Base-by-base conservation (phyloP, 2,888 invertebrate genomes). In the Selenia dentaria region DNA sequence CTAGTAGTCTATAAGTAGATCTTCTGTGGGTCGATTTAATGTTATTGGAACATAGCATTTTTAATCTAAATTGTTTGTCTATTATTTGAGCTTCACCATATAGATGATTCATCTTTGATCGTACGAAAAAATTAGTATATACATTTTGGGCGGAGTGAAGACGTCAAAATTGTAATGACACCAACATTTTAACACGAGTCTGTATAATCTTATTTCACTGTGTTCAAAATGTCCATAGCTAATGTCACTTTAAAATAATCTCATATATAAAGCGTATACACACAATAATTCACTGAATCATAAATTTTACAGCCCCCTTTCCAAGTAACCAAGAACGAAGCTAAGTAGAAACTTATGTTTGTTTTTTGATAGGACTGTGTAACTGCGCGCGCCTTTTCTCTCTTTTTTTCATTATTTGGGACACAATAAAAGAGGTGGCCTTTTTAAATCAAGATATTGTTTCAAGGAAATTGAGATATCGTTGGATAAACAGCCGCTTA, bases 301-400 rank as follows among this genome's bases (percentile, higher is more conserved):
- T 88, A 89, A 86, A 88, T 85, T 88, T 88, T 81, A 89, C 80
- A 75, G 75, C 76, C 69, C 68, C 73, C 74, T 84, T 48, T 88
- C 84, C 79, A 73, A 63, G 79, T 79, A 87, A 83, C 79, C 64
- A 71, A 77, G 81, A 70, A 65, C 71, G 74, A 71, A 66, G 72
- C 81, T 88, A 83, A 89, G 87, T 89, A 85, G 81, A 87, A 81
- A 74, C 77, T 77, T 81, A 64, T 85, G 84, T 85, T 72, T 90
- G 77, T 85, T 88, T 87, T 89, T 77, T 84, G 89, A 90, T 90
- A 90, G 87, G 82, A 71, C 84, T 82, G 79, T 79, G 86, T 85
- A 85, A 83, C 81, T 70, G 80, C 73, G 79, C 79, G 80, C 75
- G 78, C 76, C 74, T 81, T 83, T 84, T 81, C 81, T 81, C 72